Conservation (phyloP, 2,113 vertebrate species). For the Vanacampus margaritifer region DNA sequence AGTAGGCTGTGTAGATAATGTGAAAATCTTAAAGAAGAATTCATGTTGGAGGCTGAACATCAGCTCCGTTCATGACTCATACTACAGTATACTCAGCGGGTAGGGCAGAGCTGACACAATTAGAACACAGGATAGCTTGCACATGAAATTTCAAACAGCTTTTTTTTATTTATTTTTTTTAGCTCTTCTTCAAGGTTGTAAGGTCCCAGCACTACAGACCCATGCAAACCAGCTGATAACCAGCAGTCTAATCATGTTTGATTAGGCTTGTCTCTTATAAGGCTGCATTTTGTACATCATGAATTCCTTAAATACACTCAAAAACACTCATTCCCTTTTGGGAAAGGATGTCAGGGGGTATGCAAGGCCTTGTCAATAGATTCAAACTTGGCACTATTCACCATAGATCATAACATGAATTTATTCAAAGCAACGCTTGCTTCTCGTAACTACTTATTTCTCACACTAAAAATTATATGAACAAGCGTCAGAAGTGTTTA, state of each 20-base stretch:
- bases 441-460: conserved; percentile 12
- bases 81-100: conserved; percentile 31
- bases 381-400: conserved; percentile 13
- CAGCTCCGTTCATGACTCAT: conserved; percentile 48
- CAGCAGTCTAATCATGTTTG: conserved; percentile 22
- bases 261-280: conserved; percentile 15
- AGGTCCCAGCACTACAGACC: conserved; percentile 17
- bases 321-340: not conserved
- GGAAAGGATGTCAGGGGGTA: not conserved
- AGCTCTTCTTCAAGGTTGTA: conserved; percentile 5
- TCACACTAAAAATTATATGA: conserved; percentile 16
- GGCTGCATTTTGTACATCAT: conserved; percentile 13
- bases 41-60: conserved; percentile 46
- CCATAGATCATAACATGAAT: not conserved
- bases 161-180: not conserved
- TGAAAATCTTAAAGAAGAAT: conserved; percentile 6
- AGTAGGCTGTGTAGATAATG: no score
- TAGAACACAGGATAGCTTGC: conserved; percentile 36
- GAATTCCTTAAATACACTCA: conserved; percentile 17
- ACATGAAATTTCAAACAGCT: conserved; percentile 8
- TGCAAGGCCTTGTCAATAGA: conserved; percentile 11
- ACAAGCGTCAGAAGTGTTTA: conserved; percentile 17
- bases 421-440: conserved; percentile 8
- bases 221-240: conserved; percentile 16
- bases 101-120: conserved; percentile 29